These are phyloP conservation scores for Microplitis mediator DNA, from an alignment of 1,140 invertebrate genomes.

Conservation along the genomic window DNA sequence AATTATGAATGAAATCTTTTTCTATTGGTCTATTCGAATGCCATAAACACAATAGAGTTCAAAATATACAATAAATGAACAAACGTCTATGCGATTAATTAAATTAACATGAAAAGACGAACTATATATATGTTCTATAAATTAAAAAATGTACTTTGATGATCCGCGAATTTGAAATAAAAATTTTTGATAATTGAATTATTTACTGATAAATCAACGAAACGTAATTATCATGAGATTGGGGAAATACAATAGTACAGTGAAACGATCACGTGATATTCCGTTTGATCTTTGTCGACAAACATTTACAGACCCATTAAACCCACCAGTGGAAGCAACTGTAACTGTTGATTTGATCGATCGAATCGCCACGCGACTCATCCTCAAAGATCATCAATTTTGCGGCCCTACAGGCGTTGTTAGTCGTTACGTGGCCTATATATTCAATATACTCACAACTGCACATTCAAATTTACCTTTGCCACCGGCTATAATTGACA, in stretches of 20 bases:
- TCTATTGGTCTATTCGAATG: too few relatives aligned
- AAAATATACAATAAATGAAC: too few relatives aligned
- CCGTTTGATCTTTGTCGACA: constrained; percentile 45
- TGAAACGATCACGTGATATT: constrained; percentile 39
- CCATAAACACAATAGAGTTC: too few relatives aligned
- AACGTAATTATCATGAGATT: constrained; percentile 17
- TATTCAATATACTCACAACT: neutral
- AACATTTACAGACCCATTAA: constrained; percentile 56
- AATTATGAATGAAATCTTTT: too few relatives aligned
- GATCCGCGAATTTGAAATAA: neutral
- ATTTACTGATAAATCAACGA: neutral
- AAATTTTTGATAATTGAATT: neutral
- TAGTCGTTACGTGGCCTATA: neutral
- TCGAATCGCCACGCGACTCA: constrained; percentile 18
- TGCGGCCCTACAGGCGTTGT: constrained; percentile 6
- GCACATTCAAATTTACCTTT: constrained; percentile 2
- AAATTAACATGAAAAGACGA: too few relatives aligned
- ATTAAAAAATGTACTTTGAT: too few relatives aligned
- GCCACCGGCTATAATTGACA: neutral
- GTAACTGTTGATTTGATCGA: constrained; percentile 22
- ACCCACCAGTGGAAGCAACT: constrained; percentile 33
- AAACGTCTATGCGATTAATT: too few relatives aligned
- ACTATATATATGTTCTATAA: too few relatives aligned
- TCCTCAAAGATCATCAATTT: constrained; percentile 24
- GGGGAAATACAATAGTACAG: constrained; percentile 33